Evolutionary conservation across 2,888 invertebrate genomes (phyloP).

Genomic region (Drosophila pegasa): DNA sequence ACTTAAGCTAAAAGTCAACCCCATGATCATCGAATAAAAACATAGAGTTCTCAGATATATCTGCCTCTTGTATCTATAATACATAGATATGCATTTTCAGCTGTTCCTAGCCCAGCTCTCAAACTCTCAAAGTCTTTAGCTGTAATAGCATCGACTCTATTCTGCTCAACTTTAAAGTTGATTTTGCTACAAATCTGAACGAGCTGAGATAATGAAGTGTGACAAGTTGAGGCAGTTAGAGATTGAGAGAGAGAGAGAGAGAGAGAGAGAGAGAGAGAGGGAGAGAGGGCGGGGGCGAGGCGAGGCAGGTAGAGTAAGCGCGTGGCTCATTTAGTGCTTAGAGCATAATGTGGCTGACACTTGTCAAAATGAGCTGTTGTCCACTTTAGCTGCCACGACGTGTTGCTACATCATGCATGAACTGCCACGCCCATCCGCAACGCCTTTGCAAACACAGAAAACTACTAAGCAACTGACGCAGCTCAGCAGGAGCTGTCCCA

Average conservation of each 20-base stretch:
- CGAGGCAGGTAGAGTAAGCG: not conserved
- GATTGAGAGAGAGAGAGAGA: not conserved
- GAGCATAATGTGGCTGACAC: constrained; percentile 37
- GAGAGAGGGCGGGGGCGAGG: too few species aligned
- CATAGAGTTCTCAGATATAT: not conserved
- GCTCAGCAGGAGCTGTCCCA: constrained; percentile 3
- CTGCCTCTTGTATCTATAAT: not conserved
- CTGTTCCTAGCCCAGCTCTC: not conserved
- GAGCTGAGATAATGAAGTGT: constrained; percentile 9
- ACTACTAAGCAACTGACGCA: not conserved
- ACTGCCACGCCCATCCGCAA: not conserved
- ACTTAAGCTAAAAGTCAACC: too few species aligned
- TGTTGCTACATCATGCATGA: constrained; percentile 36
- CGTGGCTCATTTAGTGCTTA: constrained; percentile 25
- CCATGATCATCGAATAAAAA: not conserved
- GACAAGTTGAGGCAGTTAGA: not conserved
- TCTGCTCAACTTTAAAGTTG: not conserved
- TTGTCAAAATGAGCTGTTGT: constrained; percentile 42
- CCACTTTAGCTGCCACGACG: constrained; percentile 31
- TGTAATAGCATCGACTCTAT: not conserved
- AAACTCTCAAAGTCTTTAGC: not conserved
- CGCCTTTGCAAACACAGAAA: not conserved
- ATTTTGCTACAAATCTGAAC: constrained; percentile 2
- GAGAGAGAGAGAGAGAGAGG: not conserved
- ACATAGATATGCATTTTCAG: not conserved